Conservation (phyloP, 1,140 invertebrate genomes). For the Pararge aegeria region DNA sequence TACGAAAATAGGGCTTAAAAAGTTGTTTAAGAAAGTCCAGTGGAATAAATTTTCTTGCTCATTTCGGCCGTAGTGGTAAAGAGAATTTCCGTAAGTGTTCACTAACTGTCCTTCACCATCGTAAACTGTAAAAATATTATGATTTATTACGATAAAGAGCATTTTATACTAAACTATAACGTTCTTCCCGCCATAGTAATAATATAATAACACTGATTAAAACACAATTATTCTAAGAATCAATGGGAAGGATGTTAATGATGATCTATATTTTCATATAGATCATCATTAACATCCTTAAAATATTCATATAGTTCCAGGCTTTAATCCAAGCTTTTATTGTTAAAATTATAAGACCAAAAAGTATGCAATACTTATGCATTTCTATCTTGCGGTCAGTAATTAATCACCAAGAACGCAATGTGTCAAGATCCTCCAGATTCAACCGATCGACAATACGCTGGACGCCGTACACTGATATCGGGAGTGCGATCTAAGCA, state of each 20-base stretch:
- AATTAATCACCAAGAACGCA: constrained; percentile 8
- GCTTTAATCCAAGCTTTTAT: not conserved
- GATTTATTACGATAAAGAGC: too few species aligned
- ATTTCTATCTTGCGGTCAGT: constrained; percentile 13
- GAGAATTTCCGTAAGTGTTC: constrained; percentile 49
- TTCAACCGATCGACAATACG: not conserved
- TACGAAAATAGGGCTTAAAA: constrained; percentile 31
- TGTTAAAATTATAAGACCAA: not conserved
- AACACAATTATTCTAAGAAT: too few species aligned
- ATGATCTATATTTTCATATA: too few species aligned
- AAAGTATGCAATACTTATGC: not conserved
- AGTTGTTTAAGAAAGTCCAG: constrained; percentile 41
- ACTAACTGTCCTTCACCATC: constrained; percentile 63
- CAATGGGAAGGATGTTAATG: too few species aligned
- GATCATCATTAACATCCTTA: too few species aligned
- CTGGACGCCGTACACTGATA: constrained; percentile 7
- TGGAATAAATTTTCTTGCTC: constrained; percentile 49
- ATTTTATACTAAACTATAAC: too few species aligned
- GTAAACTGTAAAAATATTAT: constrained; percentile 50
- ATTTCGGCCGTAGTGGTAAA: constrained; percentile 43
- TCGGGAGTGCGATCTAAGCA: not conserved
- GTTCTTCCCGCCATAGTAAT: too few species aligned
- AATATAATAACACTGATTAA: too few species aligned
- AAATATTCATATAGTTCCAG: not conserved
- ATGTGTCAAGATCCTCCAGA: constrained; percentile 4